Conservation (phyloP, 1,140 invertebrate species). For the Bombus balteatus region DNA sequence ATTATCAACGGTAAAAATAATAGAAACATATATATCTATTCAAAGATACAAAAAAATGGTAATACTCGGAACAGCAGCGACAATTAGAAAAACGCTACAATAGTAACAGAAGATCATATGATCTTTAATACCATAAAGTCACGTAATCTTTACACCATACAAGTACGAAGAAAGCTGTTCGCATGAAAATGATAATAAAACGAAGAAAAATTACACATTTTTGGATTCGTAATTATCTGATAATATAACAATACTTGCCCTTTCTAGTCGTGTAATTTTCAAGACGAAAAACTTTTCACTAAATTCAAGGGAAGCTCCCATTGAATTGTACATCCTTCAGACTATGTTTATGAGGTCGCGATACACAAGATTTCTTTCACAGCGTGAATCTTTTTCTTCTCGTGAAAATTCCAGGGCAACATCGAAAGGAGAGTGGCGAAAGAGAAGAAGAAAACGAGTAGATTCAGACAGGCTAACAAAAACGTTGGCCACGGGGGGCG, state of each 20-base stretch:
- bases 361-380: background rate
- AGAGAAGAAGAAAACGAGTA: background rate
- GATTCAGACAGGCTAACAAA: background rate
- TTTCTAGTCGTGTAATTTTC: background rate
- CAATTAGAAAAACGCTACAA: too few relatives aligned
- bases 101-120: too few relatives aligned
- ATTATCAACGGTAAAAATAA: too few relatives aligned
- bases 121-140: too few relatives aligned
- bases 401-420: background rate
- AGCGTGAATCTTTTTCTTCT: background rate
- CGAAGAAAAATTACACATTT: too few relatives aligned
- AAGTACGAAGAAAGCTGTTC: background rate
- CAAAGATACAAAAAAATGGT: too few relatives aligned
- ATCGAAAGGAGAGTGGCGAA: background rate
- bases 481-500: too few relatives aligned
- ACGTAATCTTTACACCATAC: too few relatives aligned
- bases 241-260: too few relatives aligned
- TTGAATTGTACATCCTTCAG: background rate
- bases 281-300: background rate
- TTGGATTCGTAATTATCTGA: too few relatives aligned
- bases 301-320: background rate
- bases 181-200: background rate
- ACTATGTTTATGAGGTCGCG: background rate
- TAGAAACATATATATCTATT: too few relatives aligned
- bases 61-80: too few relatives aligned